Conservation (phyloP, 2,113 vertebrate species). For the Burhinus bistriatus region DNA sequence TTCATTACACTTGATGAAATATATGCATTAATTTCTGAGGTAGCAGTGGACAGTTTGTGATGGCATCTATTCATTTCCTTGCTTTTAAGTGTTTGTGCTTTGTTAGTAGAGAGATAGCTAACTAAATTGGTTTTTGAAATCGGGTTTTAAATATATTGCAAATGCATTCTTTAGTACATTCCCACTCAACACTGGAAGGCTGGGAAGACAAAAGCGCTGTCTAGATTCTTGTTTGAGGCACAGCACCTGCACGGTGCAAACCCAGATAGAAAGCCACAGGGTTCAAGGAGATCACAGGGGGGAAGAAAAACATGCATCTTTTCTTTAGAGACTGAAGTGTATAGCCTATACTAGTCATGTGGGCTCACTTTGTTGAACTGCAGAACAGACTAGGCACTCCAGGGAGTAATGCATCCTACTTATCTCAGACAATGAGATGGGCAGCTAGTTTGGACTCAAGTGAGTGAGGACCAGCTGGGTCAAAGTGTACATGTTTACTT, state of each 20-base stretch:
- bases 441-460: not conserved
- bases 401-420: not conserved
- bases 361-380: not conserved
- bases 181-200: not conserved
- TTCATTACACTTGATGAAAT: slow-evolving; percentile 32
- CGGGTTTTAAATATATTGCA: not conserved
- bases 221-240: not conserved
- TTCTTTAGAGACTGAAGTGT: not conserved
- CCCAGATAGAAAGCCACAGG: not conserved
- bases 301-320: not conserved
- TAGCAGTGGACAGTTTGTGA: not conserved
- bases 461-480: not conserved
- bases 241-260: not conserved
- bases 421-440: not conserved
- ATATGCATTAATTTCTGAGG: not conserved
- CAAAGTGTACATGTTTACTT: not conserved
- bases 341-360: not conserved
- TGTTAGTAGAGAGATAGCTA: slow-evolving; percentile 12
- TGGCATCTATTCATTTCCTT: slow-evolving; percentile 20
- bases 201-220: not conserved
- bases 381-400: not conserved
- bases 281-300: not conserved
- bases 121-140: slow-evolving; percentile 14
- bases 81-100: slow-evolving; percentile 12
- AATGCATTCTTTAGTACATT: not conserved